Percentiles rank a stretch among this genome's conserved stretches.
Evolutionary conservation across 1,140 invertebrate species (phyloP).

Genomic region (Macrobrachium rosenbergii): DNA sequence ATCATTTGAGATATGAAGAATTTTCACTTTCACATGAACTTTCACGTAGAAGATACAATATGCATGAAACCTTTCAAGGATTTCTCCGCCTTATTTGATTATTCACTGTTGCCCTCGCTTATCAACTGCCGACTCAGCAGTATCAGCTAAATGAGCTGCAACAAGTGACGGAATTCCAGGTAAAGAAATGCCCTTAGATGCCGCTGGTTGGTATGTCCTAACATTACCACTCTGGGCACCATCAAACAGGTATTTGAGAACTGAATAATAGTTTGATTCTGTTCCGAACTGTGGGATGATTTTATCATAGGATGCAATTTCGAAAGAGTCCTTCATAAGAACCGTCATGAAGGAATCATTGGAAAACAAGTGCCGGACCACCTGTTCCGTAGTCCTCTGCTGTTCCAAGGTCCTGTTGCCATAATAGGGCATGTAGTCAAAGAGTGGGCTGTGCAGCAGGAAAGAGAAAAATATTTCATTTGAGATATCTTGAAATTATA

Average conservation of each 20-base stretch:
- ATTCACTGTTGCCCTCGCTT: neutral
- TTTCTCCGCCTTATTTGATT: neutral
- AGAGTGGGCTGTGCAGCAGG: slow-evolving; percentile 54
- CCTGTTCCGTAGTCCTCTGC: slow-evolving; percentile 54
- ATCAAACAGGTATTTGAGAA: slow-evolving; percentile 55
- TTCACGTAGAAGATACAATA: too few species aligned
- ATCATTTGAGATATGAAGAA: too few species aligned
- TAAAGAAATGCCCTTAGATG: neutral
- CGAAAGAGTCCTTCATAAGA: slow-evolving; percentile 45
- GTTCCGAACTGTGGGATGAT: slow-evolving; percentile 64
- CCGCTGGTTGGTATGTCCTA: neutral
- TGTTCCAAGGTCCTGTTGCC: slow-evolving; percentile 61
- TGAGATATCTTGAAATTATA: neutral
- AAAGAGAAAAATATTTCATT: neutral
- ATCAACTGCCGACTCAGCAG: neutral
- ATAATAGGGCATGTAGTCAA: slow-evolving; percentile 65
- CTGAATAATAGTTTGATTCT: slow-evolving; percentile 51
- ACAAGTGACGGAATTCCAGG: slow-evolving; percentile 2
- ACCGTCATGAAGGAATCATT: slow-evolving; percentile 54
- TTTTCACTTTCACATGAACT: too few species aligned
- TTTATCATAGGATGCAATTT: slow-evolving; percentile 65
- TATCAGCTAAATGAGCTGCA: neutral
- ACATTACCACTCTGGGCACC: neutral
- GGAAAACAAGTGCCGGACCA: slow-evolving; percentile 57
- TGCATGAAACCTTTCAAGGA: too few species aligned